phyloP scores from a whole-genome alignment of 2,888 invertebrate genomes.

The Chrysolina oricalcia region DNA sequence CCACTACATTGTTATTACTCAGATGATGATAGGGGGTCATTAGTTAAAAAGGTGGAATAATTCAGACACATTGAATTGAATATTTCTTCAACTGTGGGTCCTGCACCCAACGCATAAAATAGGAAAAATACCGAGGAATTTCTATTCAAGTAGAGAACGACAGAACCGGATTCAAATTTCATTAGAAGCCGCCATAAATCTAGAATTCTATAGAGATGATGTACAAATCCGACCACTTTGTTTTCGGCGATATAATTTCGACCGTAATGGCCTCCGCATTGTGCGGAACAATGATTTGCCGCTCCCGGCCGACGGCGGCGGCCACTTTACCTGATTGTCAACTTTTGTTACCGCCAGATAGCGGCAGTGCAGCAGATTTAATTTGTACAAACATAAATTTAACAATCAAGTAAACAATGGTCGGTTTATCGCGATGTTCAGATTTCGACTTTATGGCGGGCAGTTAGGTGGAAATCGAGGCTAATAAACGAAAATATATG shows the following conservation, averaged over 20 bases:
- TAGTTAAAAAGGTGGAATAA: too few relatives aligned
- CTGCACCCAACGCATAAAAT: too few relatives aligned
- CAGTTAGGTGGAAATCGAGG: conserved; percentile 70
- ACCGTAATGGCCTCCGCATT: conserved; percentile 44
- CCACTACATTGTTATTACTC: too few relatives aligned
- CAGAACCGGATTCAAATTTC: conserved; percentile 14
- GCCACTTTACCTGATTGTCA: conserved; percentile 67
- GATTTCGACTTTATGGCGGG: conserved; percentile 71
- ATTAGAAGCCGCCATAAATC: conserved; percentile 26
- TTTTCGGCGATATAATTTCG: conserved; percentile 45
- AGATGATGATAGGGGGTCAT: too few relatives aligned
- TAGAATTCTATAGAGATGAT: conserved; percentile 36
- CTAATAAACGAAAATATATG: conserved; percentile 71
- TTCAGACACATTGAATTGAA: too few relatives aligned
- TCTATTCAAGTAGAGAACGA: background rate
- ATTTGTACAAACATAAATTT: conserved; percentile 73
- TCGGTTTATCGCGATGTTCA: conserved; percentile 72
- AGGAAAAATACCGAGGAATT: background rate
- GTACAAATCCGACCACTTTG: conserved; percentile 41
- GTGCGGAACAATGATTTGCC: conserved; percentile 55
- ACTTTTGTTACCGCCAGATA: conserved; percentile 70
- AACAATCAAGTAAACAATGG: conserved; percentile 73
- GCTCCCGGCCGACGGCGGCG: conserved; percentile 54
- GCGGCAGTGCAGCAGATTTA: conserved; percentile 69
- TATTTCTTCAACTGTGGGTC: too few relatives aligned